Evolutionary conservation across 2,888 invertebrate genomes (phyloP).

Genomic region (Euspilapteryx auroguttella): DNA sequence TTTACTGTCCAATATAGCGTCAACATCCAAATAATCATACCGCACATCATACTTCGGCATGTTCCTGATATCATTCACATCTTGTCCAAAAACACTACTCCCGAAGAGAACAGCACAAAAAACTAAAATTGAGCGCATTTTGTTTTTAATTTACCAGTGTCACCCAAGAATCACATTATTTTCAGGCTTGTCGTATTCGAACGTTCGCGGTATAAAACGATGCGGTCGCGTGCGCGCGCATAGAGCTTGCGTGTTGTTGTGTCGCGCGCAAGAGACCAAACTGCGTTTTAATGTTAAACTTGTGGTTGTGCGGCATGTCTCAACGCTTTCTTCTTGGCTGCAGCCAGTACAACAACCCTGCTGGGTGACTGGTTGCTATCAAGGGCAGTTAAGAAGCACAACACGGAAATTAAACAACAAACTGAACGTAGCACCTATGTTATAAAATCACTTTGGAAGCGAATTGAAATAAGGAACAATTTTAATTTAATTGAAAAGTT

Average conservation of each 20-base stretch:
- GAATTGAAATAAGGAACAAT: too few relatives aligned
- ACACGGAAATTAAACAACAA: too few relatives aligned
- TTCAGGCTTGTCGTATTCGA: background rate
- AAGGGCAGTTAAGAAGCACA: too few relatives aligned
- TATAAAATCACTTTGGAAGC: too few relatives aligned
- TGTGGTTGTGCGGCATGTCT: too few relatives aligned
- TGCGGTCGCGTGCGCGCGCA: slow-evolving; percentile 18
- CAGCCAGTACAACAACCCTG: too few relatives aligned
- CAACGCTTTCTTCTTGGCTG: too few relatives aligned
- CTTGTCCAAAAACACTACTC: slow-evolving; percentile 24
- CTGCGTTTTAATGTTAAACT: slow-evolving; percentile 9
- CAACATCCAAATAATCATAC: slow-evolving; percentile 72
- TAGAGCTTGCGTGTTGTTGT: slow-evolving; percentile 16
- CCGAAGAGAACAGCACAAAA: slow-evolving; percentile 18
- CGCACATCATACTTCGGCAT: slow-evolving; percentile 54
- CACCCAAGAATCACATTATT: background rate
- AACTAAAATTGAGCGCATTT: slow-evolving; percentile 28
- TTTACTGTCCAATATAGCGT: slow-evolving; percentile 68
- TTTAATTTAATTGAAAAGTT: too few relatives aligned
- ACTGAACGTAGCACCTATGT: too few relatives aligned
- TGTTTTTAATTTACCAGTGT: slow-evolving; percentile 7
- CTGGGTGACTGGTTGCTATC: too few relatives aligned
- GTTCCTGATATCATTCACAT: slow-evolving; percentile 23
- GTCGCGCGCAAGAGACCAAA: slow-evolving; percentile 13
- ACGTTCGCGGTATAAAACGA: background rate